Base-by-base conservation (phyloP, 2,113 vertebrate species). In the Lophura nycthemera region DNA sequence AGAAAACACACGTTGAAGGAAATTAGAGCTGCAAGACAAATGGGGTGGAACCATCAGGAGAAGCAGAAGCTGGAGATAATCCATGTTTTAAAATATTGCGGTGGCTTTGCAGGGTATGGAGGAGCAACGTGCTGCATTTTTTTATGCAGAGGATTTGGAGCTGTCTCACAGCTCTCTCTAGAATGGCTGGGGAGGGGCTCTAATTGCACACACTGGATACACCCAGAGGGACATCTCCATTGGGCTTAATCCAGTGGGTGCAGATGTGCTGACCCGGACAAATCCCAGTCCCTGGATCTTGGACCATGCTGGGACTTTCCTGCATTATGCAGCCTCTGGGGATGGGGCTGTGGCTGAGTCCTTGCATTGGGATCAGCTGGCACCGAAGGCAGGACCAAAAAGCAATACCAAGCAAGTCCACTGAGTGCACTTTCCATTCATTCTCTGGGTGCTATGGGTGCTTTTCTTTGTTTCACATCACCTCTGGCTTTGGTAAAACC, bases 1-100 rank as follows among this genome's bases (percentile, higher is more conserved):
- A 96, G 94, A 95, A 90, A 95, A 96, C 80, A 90, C 54, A 42
- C 85, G 52, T 94, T 85, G 63, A 75, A 88, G 61, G 74, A 95
- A 96, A 94, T 93, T 65, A 93, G 52, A 93, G 93, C 34, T 18
- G 92, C 96, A 83, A 92, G 86, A 47, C 47, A 95, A 96, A 96
- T 27, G 91, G 94, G 81, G 60, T 94, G 86, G 74, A 83, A 66
- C 92, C 92, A 88, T 83, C 61, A 86, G 75, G 77, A 94, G 54
- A 92, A 94, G 93, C 74, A 76, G 92, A 38, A 90, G 71, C 78
- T 91, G 89, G 74, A 83, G 95, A 91, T 83, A 92, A 95, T 92
- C 79, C 89, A n/a, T 71, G 14, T 78, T 92, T 94, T 45, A 73
- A 77, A 92, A 69, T 48, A 70, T 50, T 79, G 75, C 43, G 8